Base-by-base conservation (phyloP, 2,797 vertebrate genomes). In the Melanogrammus aeglefinus region DNA sequence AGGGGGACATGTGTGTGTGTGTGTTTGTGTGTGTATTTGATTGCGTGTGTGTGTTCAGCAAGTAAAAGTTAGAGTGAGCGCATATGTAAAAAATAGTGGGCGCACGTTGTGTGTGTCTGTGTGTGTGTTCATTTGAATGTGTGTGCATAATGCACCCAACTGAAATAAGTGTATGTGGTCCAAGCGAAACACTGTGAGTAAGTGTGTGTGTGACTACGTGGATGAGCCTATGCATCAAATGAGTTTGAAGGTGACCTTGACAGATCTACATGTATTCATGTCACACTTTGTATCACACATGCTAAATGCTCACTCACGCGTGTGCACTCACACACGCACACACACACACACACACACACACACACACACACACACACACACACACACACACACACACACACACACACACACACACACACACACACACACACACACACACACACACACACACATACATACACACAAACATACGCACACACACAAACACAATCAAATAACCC, bases 231-330 rank as follows among this genome's bases (percentile, higher is more conserved):
- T 72, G 12, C 14, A 2, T 21, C 47, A 8, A 24, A 79, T 75
- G 39, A 24, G 75, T 77, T 75, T 77, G 81, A 63, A 71, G 51
- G 74, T 35, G 12, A 8, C 41, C 75, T 76, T 12, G 13, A 75
- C 7, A 24, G 5, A 80, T 75, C 39, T 71, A 27, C 16, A 27
- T 51, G 69, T 79, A 31, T 77, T 66, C 31, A 73, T 24, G 57
- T 66, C 47, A 16, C 47, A 38, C 13, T 38, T 31, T 10, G 18
- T 66, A 38, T 44, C 74, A 4, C 21, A 41, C n/a, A 75, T 10
- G 33, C 74, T 41, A 57, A 63, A 71, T 27, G 51, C 51, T 70
- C 72, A 41, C 33, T 57, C 31, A 57, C 31, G 74, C 74, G 70
- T 72, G 57, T 24, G 29, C 72, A 38, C 51, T 21, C 75, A 69